Evolutionary conservation across 1,140 invertebrate genomes (phyloP).

Genomic region (Grapholita molesta): DNA sequence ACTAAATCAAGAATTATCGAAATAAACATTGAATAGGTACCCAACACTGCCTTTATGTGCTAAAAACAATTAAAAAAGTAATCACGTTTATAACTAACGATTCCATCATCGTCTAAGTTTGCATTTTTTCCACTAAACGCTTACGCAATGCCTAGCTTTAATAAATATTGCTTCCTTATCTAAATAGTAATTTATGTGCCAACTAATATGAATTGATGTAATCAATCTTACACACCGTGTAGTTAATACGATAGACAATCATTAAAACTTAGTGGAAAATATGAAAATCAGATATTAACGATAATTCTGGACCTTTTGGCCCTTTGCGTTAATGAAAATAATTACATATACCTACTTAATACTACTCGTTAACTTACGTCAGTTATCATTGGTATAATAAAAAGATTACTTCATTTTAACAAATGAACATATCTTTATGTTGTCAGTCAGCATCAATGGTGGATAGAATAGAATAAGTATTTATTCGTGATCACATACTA

Average conservation of each 20-base stretch:
- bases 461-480: too few species aligned
- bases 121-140: slow-evolving; percentile 10
- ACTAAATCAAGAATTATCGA: too few species aligned
- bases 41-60: neutral
- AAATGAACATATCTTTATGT: too few species aligned
- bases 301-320: neutral
- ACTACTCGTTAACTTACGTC: too few species aligned
- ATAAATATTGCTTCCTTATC: slow-evolving; percentile 2
- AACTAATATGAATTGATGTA: neutral
- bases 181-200: neutral
- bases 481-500: too few species aligned
- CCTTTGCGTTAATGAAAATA: neutral
- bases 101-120: slow-evolving; percentile 5
- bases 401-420: too few species aligned
- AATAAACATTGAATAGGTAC: neutral
- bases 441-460: too few species aligned
- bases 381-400: too few species aligned
- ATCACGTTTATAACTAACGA: neutral
- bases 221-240: neutral
- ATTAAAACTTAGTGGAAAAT: neutral
- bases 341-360: too few species aligned
- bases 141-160: slow-evolving; percentile 16
- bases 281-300: neutral
- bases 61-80: neutral
- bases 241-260: neutral